These are phyloP conservation scores for Resseliella maxima DNA, from an alignment of 2,888 invertebrate genomes.

Conservation along the genomic window DNA sequence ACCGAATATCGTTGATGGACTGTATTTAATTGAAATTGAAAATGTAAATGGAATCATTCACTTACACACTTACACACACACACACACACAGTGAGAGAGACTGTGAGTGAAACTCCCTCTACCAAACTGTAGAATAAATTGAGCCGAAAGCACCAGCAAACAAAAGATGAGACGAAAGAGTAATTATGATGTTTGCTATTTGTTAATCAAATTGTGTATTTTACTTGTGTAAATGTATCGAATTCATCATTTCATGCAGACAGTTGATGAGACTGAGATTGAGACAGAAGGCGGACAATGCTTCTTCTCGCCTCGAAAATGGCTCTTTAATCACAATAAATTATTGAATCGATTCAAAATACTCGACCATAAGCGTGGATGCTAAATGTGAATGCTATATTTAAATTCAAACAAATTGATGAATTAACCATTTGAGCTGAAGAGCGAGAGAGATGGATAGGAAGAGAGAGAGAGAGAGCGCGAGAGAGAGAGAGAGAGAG, in stretches of 20 bases:
- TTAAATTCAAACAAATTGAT: conserved; percentile 34
- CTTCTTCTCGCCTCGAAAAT: background rate
- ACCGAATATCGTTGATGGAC: conserved; percentile 40
- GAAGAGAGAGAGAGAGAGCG: too few relatives aligned
- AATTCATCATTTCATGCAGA: background rate
- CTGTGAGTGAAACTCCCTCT: background rate
- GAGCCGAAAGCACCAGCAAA: conserved; percentile 29
- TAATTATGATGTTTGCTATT: conserved; percentile 55
- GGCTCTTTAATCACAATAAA: conserved; percentile 17
- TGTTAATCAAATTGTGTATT: conserved; percentile 54
- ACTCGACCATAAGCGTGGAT: background rate
- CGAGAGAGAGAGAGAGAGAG: too few relatives aligned
- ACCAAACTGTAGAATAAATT: background rate
- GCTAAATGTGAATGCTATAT: background rate
- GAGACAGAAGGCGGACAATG: background rate
- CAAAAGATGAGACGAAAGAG: conserved; percentile 29
- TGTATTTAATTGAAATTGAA: conserved; percentile 54
- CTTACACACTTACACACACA: background rate
- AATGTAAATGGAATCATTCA: conserved; percentile 46
- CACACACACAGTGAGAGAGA: background rate
- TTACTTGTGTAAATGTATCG: conserved; percentile 35
- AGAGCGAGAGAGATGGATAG: background rate
- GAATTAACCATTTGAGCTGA: conserved; percentile 1
- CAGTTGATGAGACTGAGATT: background rate
- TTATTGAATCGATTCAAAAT: conserved; percentile 43